phyloP scores from a whole-genome alignment of 2,113 vertebrate species.

The Leptodactylus fuscus region DNA sequence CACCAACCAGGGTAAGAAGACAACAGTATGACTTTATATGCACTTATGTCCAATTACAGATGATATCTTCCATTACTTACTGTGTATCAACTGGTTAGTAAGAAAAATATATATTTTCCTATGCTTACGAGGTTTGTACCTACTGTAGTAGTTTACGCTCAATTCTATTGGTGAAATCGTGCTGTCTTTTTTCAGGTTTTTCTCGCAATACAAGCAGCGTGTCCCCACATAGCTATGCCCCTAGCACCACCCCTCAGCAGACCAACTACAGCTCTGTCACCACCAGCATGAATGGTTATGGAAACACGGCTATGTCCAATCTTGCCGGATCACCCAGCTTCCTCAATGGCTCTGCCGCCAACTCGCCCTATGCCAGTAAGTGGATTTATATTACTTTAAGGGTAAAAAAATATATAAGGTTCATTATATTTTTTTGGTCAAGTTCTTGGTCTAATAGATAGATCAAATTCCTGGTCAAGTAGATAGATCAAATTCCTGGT shows the following conservation, averaged over 20 bases:
- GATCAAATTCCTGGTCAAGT: too few relatives aligned
- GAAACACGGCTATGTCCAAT: slow-evolving; percentile 95
- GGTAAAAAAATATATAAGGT: neutral
- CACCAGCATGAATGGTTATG: slow-evolving; percentile 96
- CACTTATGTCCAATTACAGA: neutral
- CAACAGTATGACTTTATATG: neutral
- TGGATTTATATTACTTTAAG: slow-evolving; percentile 63
- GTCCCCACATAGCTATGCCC: slow-evolving; percentile 95
- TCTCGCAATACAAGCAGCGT: slow-evolving; percentile 97
- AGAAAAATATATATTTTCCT: neutral
- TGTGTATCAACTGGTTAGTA: neutral
- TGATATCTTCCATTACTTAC: neutral
- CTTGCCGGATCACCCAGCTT: slow-evolving; percentile 95
- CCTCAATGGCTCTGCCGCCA: slow-evolving; percentile 97
- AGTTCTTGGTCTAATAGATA: too few relatives aligned
- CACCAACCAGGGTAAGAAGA: slow-evolving; percentile 89
- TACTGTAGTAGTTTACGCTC: neutral
- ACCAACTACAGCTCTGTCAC: slow-evolving; percentile 94
- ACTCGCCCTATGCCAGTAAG: slow-evolving; percentile 98
- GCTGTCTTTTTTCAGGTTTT: slow-evolving; percentile 79
- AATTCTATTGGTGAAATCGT: neutral
- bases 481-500: too few relatives aligned
- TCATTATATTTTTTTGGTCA: neutral
- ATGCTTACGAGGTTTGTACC: neutral
- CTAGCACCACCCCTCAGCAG: slow-evolving; percentile 97